phyloP scores from a whole-genome alignment of 2,888 invertebrate species.

The Salpingus planirostris region DNA sequence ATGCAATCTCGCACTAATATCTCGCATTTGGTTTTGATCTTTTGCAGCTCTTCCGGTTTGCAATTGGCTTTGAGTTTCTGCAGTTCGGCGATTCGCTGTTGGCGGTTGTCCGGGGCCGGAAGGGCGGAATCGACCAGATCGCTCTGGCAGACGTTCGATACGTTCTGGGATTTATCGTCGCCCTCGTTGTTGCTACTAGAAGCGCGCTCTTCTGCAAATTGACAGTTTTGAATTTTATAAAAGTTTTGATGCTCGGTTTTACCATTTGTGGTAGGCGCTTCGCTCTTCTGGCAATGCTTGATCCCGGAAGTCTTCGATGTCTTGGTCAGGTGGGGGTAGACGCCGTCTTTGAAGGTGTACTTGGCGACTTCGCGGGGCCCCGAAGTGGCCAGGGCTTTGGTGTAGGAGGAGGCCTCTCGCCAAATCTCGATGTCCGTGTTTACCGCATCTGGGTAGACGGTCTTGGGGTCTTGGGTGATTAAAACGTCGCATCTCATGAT shows the following conservation, averaged over 20 bases:
- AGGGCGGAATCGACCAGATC: slow-evolving; percentile 62
- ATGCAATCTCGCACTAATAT: slow-evolving; percentile 74
- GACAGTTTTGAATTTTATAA: not conserved
- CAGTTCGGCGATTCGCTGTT: slow-evolving; percentile 57
- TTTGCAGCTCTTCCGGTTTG: slow-evolving; percentile 68
- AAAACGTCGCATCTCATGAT: slow-evolving; percentile 91
- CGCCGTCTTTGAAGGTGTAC: slow-evolving; percentile 33
- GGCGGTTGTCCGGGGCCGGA: slow-evolving; percentile 57
- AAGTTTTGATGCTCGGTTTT: slow-evolving; percentile 1
- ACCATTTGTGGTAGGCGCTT: slow-evolving; percentile 26
- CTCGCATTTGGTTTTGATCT: slow-evolving; percentile 50
- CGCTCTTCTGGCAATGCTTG: slow-evolving; percentile 35
- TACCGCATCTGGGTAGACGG: slow-evolving; percentile 56
- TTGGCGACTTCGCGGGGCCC: slow-evolving; percentile 39
- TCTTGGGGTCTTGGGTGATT: slow-evolving; percentile 60
- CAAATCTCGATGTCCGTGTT: slow-evolving; percentile 77
- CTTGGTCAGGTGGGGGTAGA: slow-evolving; percentile 24
- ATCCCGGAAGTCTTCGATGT: slow-evolving; percentile 12
- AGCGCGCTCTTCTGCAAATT: slow-evolving; percentile 24
- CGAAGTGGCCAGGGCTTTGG: slow-evolving; percentile 49
- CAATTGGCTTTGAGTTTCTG: slow-evolving; percentile 70
- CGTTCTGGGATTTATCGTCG: slow-evolving; percentile 35
- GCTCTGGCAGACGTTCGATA: slow-evolving; percentile 46
- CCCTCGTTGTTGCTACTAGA: slow-evolving; percentile 30
- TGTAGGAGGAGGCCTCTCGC: slow-evolving; percentile 66